A percentile compares a stretch with the other conserved stretches of the same genome.
These are phyloP conservation scores for Ophiothrix spiculata DNA, from an alignment of 35 echinoderm and acorn worm genomes.

Conservation along the genomic window DNA sequence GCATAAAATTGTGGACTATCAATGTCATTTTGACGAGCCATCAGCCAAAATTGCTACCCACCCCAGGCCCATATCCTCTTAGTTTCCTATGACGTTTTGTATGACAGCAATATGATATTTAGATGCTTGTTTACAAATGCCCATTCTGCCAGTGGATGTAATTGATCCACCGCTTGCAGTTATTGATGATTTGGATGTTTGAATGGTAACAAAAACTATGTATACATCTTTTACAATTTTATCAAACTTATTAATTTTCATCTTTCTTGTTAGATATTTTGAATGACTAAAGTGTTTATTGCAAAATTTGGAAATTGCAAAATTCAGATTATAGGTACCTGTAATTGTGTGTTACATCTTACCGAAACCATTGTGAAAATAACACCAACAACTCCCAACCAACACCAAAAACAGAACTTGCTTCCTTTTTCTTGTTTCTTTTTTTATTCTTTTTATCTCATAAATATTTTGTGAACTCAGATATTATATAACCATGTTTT, in stretches of 20 bases:
- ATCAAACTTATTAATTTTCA: no score
- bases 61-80: neutral
- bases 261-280: no score
- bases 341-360: no score
- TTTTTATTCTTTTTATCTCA: neutral
- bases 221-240: no score
- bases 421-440: neutral
- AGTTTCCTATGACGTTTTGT: neutral
- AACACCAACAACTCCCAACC: neutral
- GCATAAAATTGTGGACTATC: neutral
- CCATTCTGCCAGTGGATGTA: no score
- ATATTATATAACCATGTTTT: neutral
- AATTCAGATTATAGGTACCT: no score
- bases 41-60: neutral
- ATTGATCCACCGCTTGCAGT: no score
- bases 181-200: no score
- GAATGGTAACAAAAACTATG: no score
- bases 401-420: neutral
- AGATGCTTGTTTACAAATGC: slow-evolving; percentile 15
- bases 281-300: no score
- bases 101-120: neutral
- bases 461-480: no score
- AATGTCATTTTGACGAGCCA: neutral
- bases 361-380: neutral
- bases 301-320: no score